Base-by-base conservation (phyloP, 2,888 invertebrate species). In the Habroteleia sp. region DNA sequence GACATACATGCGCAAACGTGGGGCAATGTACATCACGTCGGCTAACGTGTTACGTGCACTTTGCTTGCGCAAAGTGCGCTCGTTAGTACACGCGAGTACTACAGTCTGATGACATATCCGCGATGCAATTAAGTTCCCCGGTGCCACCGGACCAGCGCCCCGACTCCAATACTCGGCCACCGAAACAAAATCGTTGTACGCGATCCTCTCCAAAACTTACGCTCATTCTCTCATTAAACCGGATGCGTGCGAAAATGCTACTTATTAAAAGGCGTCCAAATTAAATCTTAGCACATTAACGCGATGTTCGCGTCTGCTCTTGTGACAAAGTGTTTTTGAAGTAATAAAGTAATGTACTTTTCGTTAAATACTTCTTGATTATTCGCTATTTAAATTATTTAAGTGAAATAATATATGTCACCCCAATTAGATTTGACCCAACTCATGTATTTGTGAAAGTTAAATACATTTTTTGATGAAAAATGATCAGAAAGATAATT, bases 101-200 rank as follows among this genome's bases (percentile, higher is more conserved):
- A 16, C 25, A 17, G 46, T 14, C 44, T 37, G 56, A 58, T 58
- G 65, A 60, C 65, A 52, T 39, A 73, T 52, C 52, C 60, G 65
- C 52, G 44, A 46, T 54, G 74, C 74, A 74, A 74, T 66, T 66
- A 74, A 60, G 66, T 54, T 25, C 73, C 52, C 48, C 56, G 54
- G 42, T 29, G 37, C 37, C 33, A 46, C 48, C 60, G 16, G 58
- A 50, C 31, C 58, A 48, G 39, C 44, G 37, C 29, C 27, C 37
- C 35, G 46, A 29, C 20, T 39, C 7, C 14, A 29, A 42, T 23
- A 10, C 29, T 27, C 10, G 35, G 20, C 29, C 17, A 25, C 54
- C 25, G 37, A 56, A 48, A 52, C 29, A 46, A 16, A 27, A 52
- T 20, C 3, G 25, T 11, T n/a, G 23, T 11, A 17, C n/a, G 13